Evolutionary conservation across 2,797 vertebrate genomes (phyloP).

Genomic region (Falco berigora): DNA sequence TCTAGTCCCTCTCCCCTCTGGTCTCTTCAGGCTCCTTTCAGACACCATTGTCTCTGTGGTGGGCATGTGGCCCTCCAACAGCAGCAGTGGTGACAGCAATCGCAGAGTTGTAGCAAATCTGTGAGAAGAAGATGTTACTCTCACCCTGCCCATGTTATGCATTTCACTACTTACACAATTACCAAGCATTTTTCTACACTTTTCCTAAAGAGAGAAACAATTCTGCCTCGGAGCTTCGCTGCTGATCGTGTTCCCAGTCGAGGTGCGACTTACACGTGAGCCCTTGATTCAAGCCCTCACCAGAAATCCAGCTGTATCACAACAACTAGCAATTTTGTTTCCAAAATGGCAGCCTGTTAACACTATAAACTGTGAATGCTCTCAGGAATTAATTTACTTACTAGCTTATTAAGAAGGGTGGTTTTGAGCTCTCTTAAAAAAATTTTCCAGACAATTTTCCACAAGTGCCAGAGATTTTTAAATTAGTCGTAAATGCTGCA

Average conservation of each 20-base stretch:
- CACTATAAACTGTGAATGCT: not conserved
- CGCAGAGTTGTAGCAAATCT: not conserved
- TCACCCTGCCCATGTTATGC: accelerated
- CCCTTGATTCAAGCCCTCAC: not conserved
- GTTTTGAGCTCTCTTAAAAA: not conserved
- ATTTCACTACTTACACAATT: not conserved
- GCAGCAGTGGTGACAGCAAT: not conserved
- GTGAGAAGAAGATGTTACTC: not conserved
- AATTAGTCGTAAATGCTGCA: not conserved
- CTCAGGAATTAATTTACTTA: not conserved
- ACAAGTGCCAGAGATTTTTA: not conserved
- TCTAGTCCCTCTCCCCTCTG: not conserved
- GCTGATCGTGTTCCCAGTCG: accelerated
- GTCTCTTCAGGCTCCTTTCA: not conserved
- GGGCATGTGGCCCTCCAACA: not conserved
- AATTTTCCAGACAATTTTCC: not conserved
- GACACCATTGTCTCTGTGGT: not conserved
- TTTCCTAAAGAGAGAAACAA: not conserved
- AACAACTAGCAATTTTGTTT: not conserved
- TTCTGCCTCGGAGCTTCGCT: not conserved
- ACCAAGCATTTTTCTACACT: not conserved
- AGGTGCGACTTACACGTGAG: accelerated
- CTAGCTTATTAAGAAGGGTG: not conserved
- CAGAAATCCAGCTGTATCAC: not conserved
- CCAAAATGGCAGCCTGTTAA: not conserved